phyloP scores from a whole-genome alignment of 2,113 vertebrate species.

The Apodemus sylvaticus region DNA sequence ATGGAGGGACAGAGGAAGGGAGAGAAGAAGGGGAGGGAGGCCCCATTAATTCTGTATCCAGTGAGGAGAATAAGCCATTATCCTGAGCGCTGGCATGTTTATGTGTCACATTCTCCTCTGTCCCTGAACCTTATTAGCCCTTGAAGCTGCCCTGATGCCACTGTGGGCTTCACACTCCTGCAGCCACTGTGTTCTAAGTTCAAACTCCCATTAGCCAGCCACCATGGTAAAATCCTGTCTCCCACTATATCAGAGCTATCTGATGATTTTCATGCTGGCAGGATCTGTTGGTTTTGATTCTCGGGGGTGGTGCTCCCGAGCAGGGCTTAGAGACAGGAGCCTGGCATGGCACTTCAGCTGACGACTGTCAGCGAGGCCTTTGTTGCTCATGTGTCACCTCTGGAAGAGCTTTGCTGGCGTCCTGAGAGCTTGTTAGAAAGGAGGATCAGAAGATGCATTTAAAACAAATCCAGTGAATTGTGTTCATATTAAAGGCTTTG shows the following conservation, averaged over 20 bases:
- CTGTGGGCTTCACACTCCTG: background rate
- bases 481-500: background rate
- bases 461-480: background rate
- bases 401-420: background rate
- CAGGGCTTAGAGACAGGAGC: background rate
- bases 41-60: background rate
- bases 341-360: background rate
- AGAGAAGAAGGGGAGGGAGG: background rate
- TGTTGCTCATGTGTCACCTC: background rate
- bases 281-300: background rate
- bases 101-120: background rate
- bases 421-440: background rate
- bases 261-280: background rate
- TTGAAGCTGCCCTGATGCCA: background rate
- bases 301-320: background rate
- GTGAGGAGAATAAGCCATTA: background rate
- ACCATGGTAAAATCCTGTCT: background rate
- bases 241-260: background rate
- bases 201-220: background rate
- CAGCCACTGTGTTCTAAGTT: background rate
- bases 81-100: background rate
- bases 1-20: no score
- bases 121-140: background rate
- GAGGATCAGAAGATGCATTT: background rate
- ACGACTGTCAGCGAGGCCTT: background rate